These are phyloP conservation scores for Harpagifer antarcticus DNA, from an alignment of 2,797 vertebrate species.

Conservation along the genomic window DNA sequence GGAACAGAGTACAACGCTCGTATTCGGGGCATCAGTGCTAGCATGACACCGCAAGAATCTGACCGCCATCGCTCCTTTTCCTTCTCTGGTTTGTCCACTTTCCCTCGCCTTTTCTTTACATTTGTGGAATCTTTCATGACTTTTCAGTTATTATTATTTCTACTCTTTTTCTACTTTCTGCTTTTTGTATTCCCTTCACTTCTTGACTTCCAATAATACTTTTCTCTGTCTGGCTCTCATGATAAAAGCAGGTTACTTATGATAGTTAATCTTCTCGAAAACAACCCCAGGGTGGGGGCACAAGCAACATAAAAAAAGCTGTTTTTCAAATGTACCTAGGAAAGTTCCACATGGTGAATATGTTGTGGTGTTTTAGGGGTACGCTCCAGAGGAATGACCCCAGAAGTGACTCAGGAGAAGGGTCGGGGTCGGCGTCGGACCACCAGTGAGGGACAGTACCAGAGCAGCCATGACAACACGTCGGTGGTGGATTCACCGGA, in stretches of 20 bases:
- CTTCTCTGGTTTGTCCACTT: conserved; percentile 91
- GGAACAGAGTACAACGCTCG: conserved; percentile 88
- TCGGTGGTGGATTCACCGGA: conserved; percentile 85
- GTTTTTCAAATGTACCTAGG: neutral
- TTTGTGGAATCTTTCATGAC: conserved; percentile 22
- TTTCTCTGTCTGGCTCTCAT: neutral
- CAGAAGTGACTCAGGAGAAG: conserved; percentile 81
- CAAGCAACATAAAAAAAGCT: neutral
- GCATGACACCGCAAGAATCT: conserved; percentile 81
- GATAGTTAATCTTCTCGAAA: neutral
- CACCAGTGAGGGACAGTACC: conserved; percentile 94
- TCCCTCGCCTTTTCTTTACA: conserved; percentile 48
- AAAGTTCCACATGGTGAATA: neutral
- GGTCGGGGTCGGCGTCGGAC: conserved; percentile 86
- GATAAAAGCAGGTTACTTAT: conserved; percentile 1
- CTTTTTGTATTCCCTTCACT: conserved; percentile 7
- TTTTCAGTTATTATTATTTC: conserved; percentile 18
- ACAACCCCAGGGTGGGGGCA: neutral
- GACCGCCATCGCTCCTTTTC: conserved; percentile 94
- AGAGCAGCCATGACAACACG: conserved; percentile 86
- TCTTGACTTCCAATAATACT: neutral
- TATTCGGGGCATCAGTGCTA: conserved; percentile 86
- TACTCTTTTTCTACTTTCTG: conserved; percentile 10
- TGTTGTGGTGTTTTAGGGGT: conserved; percentile 83
- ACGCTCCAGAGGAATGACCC: conserved; percentile 89